Evolutionary conservation across 2,113 vertebrate genomes (phyloP), one percentile per base, ranked within the genome.

Genomic region (Muntiacus muntjak): DNA sequence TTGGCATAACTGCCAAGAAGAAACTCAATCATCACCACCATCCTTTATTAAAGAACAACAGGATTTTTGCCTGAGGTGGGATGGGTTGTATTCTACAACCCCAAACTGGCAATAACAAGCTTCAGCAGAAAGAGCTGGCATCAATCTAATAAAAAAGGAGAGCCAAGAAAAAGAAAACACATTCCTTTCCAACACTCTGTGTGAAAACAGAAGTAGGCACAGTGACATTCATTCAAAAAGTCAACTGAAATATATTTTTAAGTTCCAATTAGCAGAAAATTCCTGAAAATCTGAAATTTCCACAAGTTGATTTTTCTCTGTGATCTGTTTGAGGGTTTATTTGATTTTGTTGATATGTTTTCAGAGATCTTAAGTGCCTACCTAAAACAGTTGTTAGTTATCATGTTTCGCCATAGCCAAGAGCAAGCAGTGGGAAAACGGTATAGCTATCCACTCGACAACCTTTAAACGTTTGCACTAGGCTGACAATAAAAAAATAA

Each of bases 191-290:
- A 95, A 96, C 8, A 87, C 74, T 89, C 84, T 98, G 93, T 94
- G 45, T 98, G 97, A 96, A 98, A 97, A 98, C 96, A 98, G 81
- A 95, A 88, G 88, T 54, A 94, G 87, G 40, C 91, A 95, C 78
- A 82, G 84, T 36, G 74, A 96, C 93, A 85, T 40, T 95, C 94
- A 64, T 93, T 96, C 78, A 95, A 89, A 97, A 97, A 97, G 95
- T 97, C 94, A 97, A 95, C 92, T 82, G 79, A 97, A 98, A 95
- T 93, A 95, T 96, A 97, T 96, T 98, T 97, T 94, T 57, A 13
- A 97, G 96, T 92, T 96, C 79, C 74, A 95, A 93, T 97, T 92
- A 97, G 87, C 54, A 94, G 45, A 96, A 97, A 97, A 91, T 92
- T 84, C 62, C 58, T 90, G 33, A 13, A 76, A 87, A 95, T 92